These are phyloP conservation scores for Nibea albiflora DNA, from an alignment of 2,113 vertebrate species.

Conservation along the genomic window DNA sequence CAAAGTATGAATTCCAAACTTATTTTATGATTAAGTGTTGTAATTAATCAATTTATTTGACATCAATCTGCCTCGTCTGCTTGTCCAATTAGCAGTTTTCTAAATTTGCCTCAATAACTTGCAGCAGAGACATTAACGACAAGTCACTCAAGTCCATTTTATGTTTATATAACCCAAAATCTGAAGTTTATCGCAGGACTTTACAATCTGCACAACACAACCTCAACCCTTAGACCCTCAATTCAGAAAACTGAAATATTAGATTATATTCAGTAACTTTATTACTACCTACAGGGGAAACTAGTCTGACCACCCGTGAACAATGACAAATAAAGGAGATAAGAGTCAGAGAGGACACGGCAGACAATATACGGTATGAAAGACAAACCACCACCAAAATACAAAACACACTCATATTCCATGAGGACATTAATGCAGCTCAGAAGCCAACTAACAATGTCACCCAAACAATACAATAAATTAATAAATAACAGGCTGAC, in stretches of 20 bases:
- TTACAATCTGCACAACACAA: too few relatives aligned
- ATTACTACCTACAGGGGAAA: neutral
- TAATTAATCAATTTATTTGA: slow-evolving; percentile 15
- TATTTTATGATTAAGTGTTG: slow-evolving; percentile 9
- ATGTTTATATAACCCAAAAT: too few relatives aligned
- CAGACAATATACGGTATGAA: neutral
- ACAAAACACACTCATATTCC: too few relatives aligned
- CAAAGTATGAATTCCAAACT: neutral
- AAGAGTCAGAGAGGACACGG: neutral
- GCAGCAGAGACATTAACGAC: too few relatives aligned
- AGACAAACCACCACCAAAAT: neutral
- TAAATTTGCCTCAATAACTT: too few relatives aligned
- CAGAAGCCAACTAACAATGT: neutral
- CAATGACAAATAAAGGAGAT: neutral
- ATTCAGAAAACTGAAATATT: too few relatives aligned
- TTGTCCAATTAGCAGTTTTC: too few relatives aligned
- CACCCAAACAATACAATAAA: neutral
- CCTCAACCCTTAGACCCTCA: too few relatives aligned
- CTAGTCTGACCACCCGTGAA: too few relatives aligned
- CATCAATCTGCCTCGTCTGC: neutral
- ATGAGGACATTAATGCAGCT: neutral
- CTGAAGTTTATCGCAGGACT: too few relatives aligned
- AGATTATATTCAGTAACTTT: neutral
- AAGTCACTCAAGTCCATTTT: too few relatives aligned
- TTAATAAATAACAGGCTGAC: neutral